These are phyloP conservation scores for Chamaea fasciata DNA, from an alignment of 2,113 vertebrate genomes.

Conservation along the genomic window DNA sequence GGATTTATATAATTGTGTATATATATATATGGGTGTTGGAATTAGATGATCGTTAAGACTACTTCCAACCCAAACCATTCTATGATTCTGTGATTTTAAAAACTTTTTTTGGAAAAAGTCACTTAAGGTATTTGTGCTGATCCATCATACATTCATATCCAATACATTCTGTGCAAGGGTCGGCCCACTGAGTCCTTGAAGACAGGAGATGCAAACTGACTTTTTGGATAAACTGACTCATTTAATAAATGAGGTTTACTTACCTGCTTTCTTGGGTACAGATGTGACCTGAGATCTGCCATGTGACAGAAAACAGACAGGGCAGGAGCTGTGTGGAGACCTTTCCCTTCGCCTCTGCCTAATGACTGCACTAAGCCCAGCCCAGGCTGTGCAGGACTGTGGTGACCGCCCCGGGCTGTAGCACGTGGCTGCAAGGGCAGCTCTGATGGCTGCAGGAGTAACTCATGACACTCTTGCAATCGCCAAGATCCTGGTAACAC, in stretches of 20 bases:
- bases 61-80: background rate
- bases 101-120: background rate
- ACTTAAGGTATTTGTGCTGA: background rate
- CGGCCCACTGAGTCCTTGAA: background rate
- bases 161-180: background rate
- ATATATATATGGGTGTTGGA: background rate
- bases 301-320: background rate
- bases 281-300: background rate
- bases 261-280: background rate
- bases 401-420: background rate
- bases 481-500: background rate
- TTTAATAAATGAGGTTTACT: background rate
- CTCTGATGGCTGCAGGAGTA: background rate
- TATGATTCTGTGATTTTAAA: background rate
- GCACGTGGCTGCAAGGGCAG: background rate
- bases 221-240: background rate
- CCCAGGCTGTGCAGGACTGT: background rate
- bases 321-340: accelerated
- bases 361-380: background rate
- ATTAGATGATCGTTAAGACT: background rate
- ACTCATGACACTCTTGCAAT: background rate
- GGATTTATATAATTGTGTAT: background rate
- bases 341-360: background rate
- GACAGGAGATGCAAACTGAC: background rate
- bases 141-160: background rate